Evolutionary conservation across 2,797 vertebrate genomes (phyloP), one percentile per base, ranked within the genome.

Genomic region (Schizopygopsis pylzovi): DNA sequence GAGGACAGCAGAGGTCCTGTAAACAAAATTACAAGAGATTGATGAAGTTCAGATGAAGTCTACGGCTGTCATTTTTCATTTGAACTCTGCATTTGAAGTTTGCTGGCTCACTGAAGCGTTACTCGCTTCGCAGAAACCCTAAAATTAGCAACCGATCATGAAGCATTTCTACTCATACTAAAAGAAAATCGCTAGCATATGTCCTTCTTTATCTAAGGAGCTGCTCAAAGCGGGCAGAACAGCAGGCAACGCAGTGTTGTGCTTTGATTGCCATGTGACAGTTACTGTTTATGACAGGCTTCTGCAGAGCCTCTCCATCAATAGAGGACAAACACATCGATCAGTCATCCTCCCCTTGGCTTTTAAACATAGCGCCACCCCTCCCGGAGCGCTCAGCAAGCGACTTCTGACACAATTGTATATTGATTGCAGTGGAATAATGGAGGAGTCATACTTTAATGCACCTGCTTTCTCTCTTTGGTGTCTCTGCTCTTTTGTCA

Each of bases 241-340:
- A 72, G 54, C 68, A 72, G 84, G 77, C 63, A 73, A 73, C n/a
- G 3, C 18, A 59, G 83, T 41, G 83, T 45, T 41, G 83, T 37
- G 20, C 92, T 94, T 93, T 94, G 94, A 95, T 95, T 94, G 94
- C 91, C 39, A 83, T 93, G 93, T 94, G 93, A 95, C 95, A 93
- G 94, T 93, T 93, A 93, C 91, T 95, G 94, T 95, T 96, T 94
- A 95, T 94, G 95, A 95, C 93, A 91, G 94, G 91, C 89, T 87
- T 86, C 92, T 82, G 72, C 83, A 82, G 92, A 90, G 92, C 91
- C 90, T 91, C 68, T 84, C 91, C 93, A 91, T 95, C 91, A 87
- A 93, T 91, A 90, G 91, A 92, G 92, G 91, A 95, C 92, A 95
- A 95, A 94, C 93, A 93, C 92, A 95, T 96, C 90, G 94, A 96